Evolutionary conservation across 2,888 invertebrate species (phyloP).

Genomic region (Hypselothyrea guttata): DNA sequence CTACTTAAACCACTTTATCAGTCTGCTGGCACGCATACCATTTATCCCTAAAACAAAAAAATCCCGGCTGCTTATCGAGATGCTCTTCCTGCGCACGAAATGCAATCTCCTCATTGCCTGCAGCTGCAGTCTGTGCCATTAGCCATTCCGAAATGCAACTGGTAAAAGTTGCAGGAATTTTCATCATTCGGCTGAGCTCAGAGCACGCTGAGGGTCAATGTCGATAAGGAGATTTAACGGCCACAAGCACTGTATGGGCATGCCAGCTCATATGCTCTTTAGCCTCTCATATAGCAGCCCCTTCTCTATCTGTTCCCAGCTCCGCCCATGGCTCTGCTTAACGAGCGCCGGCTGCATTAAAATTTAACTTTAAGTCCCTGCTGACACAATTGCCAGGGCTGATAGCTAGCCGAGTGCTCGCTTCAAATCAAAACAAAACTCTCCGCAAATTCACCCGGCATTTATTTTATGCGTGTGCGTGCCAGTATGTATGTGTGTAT

Average conservation of each 20-base stretch:
- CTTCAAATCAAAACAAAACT: conserved; percentile 58
- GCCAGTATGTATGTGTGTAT: conserved; percentile 1
- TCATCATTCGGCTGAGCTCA: conserved; percentile 48
- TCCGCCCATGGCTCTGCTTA: conserved; percentile 4
- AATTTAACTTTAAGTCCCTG: conserved; percentile 58
- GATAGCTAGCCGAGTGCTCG: conserved; percentile 6
- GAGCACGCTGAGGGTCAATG: conserved; percentile 66
- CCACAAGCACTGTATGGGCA: no score
- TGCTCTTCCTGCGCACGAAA: no score
- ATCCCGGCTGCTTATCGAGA: no score
- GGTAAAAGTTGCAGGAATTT: conserved; percentile 59
- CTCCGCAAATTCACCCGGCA: conserved; percentile 12
- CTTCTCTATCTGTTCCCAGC: no score
- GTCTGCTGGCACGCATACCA: no score
- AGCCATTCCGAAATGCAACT: conserved; percentile 70
- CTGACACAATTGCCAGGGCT: conserved; percentile 24
- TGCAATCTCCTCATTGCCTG: no score
- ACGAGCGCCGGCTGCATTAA: conserved; percentile 37
- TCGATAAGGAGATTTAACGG: conserved; percentile 73
- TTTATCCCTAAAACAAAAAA: no score
- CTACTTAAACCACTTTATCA: no score
- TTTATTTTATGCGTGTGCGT: neutral
- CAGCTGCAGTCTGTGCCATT: no score
- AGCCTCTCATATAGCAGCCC: no score
- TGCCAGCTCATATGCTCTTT: no score